A percentile compares a stretch with the other conserved stretches of the same genome.
Conservation (phyloP, 2,113 vertebrate species). For the Gnathonemus longibarbis region DNA sequence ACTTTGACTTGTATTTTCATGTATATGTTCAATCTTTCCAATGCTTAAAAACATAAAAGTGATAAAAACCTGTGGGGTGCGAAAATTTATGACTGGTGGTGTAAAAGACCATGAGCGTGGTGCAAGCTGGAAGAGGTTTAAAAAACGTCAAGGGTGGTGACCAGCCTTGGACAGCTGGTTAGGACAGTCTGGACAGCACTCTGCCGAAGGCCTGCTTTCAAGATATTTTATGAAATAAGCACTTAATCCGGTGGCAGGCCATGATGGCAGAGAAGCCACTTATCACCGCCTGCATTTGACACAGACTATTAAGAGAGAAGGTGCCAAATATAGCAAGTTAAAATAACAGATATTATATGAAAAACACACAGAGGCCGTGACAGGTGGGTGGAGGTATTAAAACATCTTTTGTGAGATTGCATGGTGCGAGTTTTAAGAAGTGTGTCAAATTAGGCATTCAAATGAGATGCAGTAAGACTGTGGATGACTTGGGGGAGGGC, state of each 20-base stretch:
- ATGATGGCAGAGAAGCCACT: not conserved
- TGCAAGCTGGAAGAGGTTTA: not conserved
- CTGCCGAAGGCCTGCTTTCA: not conserved
- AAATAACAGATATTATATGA: not conserved
- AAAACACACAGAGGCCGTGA: not conserved
- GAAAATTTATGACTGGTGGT: too few relatives aligned
- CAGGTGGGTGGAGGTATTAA: not conserved
- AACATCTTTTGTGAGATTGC: not conserved
- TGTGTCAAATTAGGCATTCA: not conserved
- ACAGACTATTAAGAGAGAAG: not conserved
- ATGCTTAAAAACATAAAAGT: too few relatives aligned
- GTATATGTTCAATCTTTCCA: too few relatives aligned
- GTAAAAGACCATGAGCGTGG: not conserved
- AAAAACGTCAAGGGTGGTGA: not conserved
- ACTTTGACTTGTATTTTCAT: too few relatives aligned
- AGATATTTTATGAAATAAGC: not conserved
- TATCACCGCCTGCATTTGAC: not conserved
- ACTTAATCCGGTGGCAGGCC: not conserved
- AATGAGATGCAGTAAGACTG: not conserved
- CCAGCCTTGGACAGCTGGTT: not conserved
- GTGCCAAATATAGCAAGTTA: not conserved
- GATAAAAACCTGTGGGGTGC: too few relatives aligned
- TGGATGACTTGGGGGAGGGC: not conserved
- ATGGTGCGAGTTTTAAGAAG: not conserved
- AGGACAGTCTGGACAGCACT: not conserved